Base-by-base conservation (phyloP, 2,888 invertebrate species). In the Cephalotes varians region DNA sequence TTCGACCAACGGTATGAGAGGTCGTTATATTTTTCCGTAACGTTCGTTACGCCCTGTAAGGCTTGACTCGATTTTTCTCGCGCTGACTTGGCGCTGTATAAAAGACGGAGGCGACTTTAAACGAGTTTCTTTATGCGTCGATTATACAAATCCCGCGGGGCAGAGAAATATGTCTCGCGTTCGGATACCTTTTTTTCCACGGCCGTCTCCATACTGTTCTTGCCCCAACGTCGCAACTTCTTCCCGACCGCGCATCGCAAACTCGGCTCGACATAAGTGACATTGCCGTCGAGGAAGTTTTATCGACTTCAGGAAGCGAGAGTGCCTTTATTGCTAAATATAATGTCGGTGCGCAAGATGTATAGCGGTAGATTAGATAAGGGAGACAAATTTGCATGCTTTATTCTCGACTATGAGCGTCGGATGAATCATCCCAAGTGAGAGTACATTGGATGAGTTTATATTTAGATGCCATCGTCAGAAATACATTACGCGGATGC, bases 51-150 rank as follows among this genome's bases (percentile, higher is more conserved):
- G 18, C 49, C 25, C 51, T 9, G 51, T 25, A 64, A 76, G 40
- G 64, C 65, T 76, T 37, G 76, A 37, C 76, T 76, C 37, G 64
- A 76, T 76, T 65, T 51, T 64, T 28, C 51, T 65, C 49, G 28
- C 74, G 51, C 15, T 37, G 12, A 64, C 25, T 37, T 9, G 49
- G 37, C 12, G 49, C 64, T 25, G 37, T 49, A 25, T 47, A 74
- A 64, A 40, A 51, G 76, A 65, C 49, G 76, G 37, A 51, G 64
- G 76, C 51, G 64, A 76, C 76, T 76, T 76, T 76, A 76, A 76
- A 76, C 64, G 76, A 76, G 76, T 76, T 76, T 51, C 76, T 76
- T 76, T 76, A 76, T 76, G 76, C 51, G 51, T 65, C 76, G 76
- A 76, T 76, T 76, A 76, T 76, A 64, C 76, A 64, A 64, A 76